phyloP scores from a whole-genome alignment of 2,888 invertebrate species.

The Hecatera dysodea region DNA sequence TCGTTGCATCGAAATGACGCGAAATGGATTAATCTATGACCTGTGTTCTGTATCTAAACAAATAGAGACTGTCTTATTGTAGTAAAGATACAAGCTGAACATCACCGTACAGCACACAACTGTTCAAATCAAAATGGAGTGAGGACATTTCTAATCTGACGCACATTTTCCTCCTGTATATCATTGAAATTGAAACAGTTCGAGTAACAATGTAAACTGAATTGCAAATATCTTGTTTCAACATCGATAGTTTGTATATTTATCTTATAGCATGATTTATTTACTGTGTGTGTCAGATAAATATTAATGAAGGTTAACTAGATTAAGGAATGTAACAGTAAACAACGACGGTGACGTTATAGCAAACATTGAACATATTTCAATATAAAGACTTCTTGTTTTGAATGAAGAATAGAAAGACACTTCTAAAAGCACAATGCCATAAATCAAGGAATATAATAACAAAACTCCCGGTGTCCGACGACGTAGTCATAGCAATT shows the following conservation, averaged over 20 bases:
- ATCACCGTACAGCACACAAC: slow-evolving; percentile 6
- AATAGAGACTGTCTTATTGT: background rate
- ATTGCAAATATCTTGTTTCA: slow-evolving; percentile 12
- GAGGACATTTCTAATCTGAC: slow-evolving; percentile 17
- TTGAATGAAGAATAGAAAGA: slow-evolving; percentile 32
- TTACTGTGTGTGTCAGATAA: slow-evolving; percentile 43
- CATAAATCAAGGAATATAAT: slow-evolving; percentile 70
- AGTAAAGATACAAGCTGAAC: slow-evolving; percentile 14
- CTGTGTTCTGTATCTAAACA: slow-evolving; percentile 21
- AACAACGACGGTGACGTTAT: slow-evolving; percentile 52
- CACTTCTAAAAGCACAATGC: slow-evolving; percentile 53
- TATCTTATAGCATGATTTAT: slow-evolving; percentile 39
- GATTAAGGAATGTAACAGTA: slow-evolving; percentile 53
- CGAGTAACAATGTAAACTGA: background rate
- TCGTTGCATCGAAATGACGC: slow-evolving; percentile 14
- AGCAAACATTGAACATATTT: slow-evolving; percentile 35
- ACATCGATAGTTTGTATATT: slow-evolving; percentile 19
- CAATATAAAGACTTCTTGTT: slow-evolving; percentile 7
- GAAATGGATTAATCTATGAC: slow-evolving; percentile 43
- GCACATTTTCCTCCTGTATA: slow-evolving; percentile 25
- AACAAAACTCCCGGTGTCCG: slow-evolving; percentile 75
- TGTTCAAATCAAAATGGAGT: slow-evolving; percentile 47
- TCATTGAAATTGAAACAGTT: slow-evolving; percentile 17
- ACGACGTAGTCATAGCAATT: slow-evolving; percentile 84
- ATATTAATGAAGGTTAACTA: slow-evolving; percentile 65